These are phyloP conservation scores for Pachycephala philippinensis DNA, from an alignment of 2,113 vertebrate genomes.

Conservation along the genomic window DNA sequence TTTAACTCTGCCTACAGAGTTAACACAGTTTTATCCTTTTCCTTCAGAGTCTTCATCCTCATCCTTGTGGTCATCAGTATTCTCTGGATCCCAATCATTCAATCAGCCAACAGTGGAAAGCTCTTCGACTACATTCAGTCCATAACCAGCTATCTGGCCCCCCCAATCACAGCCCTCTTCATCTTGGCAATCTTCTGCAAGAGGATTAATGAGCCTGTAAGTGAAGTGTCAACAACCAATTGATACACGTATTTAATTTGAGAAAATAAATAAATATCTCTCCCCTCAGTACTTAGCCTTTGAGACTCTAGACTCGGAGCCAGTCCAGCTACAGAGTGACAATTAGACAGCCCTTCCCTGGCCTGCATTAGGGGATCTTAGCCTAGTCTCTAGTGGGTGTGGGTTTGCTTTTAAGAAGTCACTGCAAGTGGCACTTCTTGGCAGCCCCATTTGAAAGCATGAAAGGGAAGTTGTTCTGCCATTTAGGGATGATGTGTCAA, in stretches of 20 bases:
- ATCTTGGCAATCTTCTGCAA: conserved; percentile 91
- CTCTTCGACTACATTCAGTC: conserved; percentile 95
- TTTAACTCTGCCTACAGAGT: neutral
- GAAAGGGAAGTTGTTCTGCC: neutral
- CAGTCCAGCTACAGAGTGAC: neutral
- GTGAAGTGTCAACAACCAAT: conserved; percentile 3
- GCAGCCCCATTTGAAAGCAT: neutral
- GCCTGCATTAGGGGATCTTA: neutral
- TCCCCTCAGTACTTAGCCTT: neutral
- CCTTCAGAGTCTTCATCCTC: conserved; percentile 84
- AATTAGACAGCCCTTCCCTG: neutral
- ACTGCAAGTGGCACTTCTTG: neutral
- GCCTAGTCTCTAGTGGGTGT: neutral
- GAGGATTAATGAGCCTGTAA: conserved; percentile 88
- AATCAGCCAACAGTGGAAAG: conserved; percentile 89
- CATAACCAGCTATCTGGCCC: conserved; percentile 88
- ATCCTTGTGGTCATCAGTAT: conserved; percentile 86
- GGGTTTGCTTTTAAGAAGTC: neutral
- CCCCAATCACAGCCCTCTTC: conserved; percentile 91
- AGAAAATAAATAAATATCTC: neutral
- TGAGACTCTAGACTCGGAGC: neutral
- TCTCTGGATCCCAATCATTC: conserved; percentile 93
- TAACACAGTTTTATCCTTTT: neutral
- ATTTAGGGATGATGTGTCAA: neutral
- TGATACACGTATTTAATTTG: neutral